Percentiles rank a stretch among this genome's conserved stretches.
Conservation (phyloP, 2,113 vertebrate genomes). For the Campylorhamphus procurvoides region DNA sequence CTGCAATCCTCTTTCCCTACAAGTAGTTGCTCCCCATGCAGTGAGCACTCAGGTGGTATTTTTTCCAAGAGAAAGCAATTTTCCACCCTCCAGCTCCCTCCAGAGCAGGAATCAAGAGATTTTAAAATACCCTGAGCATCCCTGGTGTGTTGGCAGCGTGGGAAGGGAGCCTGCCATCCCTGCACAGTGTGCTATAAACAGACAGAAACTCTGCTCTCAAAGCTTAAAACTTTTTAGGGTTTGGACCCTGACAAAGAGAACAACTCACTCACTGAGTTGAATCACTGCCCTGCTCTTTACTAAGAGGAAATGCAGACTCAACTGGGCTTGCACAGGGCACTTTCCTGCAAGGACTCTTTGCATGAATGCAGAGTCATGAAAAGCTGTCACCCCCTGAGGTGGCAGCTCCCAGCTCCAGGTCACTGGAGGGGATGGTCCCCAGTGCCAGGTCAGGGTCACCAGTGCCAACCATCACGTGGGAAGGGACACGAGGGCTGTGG, state of each 20-base stretch:
- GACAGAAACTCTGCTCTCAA: background rate
- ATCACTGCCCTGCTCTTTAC: background rate
- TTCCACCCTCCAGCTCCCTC: background rate
- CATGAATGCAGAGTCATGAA: background rate
- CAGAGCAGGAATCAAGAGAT: background rate
- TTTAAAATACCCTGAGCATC: background rate
- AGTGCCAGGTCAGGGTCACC: too few relatives aligned
- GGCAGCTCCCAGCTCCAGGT: background rate
- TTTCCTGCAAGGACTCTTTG: background rate
- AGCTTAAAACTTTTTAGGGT: background rate
- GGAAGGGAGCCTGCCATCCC: background rate
- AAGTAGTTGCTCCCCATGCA: background rate
- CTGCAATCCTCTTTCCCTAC: background rate
- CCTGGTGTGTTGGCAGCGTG: background rate
- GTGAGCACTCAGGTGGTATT: too few relatives aligned
- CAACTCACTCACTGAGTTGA: background rate
- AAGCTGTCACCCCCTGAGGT: background rate
- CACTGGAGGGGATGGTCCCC: background rate
- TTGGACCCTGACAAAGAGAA: background rate
- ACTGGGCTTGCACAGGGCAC: accelerated
- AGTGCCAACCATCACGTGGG: too few relatives aligned
- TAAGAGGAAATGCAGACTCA: background rate
- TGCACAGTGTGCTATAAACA: background rate
- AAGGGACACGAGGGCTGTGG: accelerated
- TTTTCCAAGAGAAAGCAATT: background rate